Percentiles rank a stretch among this genome's conserved stretches.
Evolutionary conservation across 2,113 vertebrate species (phyloP).

Genomic region (Murina feae): DNA sequence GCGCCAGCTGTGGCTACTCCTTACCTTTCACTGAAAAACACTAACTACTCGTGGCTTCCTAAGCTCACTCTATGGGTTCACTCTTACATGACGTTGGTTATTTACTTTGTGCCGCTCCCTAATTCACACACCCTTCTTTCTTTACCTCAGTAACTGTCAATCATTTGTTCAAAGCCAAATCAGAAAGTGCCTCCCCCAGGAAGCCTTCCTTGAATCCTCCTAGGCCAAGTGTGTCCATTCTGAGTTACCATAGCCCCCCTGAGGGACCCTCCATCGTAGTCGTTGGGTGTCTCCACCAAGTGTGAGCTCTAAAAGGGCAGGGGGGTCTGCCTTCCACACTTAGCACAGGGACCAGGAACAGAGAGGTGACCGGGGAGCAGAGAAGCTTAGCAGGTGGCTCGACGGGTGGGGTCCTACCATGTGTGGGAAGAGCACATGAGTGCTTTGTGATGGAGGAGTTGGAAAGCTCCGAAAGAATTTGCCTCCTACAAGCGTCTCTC

Average conservation of each 20-base stretch:
- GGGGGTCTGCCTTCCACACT: neutral
- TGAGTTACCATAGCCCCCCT: neutral
- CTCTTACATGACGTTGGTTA: neutral
- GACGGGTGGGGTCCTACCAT: fast-evolving
- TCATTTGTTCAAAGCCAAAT: neutral
- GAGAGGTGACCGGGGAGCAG: neutral
- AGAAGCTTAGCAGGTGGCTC: neutral
- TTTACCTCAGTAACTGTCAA: neutral
- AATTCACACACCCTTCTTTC: neutral
- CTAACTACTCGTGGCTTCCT: neutral
- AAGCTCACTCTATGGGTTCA: neutral
- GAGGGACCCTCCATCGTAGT: neutral
- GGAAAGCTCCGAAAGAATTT: neutral
- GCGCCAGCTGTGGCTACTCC: neutral
- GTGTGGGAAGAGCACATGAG: neutral
- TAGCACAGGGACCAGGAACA: neutral
- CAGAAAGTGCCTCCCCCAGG: neutral
- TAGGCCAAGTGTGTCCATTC: neutral
- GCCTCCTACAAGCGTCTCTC: neutral
- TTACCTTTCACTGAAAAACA: neutral
- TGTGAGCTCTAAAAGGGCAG: neutral
- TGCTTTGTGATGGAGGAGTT: neutral
- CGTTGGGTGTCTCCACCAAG: neutral
- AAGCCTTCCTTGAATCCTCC: neutral
- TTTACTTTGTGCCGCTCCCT: neutral